phyloP scores from a whole-genome alignment of 2,888 invertebrate species.

The Trichacis sp. region DNA sequence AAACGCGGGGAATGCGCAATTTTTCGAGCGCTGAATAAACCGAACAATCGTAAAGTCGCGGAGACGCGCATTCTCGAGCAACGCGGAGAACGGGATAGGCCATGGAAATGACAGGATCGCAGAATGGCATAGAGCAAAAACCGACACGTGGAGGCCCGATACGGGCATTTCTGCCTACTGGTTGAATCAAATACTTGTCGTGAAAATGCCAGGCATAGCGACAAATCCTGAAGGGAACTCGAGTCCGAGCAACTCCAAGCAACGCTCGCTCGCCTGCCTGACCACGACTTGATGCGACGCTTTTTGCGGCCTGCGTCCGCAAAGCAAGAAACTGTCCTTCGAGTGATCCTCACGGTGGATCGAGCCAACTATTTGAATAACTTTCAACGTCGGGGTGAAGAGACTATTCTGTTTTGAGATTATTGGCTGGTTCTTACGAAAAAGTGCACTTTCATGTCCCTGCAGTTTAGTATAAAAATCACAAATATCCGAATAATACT shows the following conservation, averaged over 20 bases:
- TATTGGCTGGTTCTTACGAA: no score
- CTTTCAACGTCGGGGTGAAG: no score
- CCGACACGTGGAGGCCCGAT: conserved; percentile 55
- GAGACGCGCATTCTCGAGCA: conserved; percentile 26
- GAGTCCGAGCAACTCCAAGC: conserved; percentile 40
- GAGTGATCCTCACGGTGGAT: conserved; percentile 57
- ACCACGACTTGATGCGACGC: conserved; percentile 64
- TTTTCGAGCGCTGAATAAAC: not conserved
- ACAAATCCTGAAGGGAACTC: conserved; percentile 54
- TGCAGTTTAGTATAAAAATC: no score
- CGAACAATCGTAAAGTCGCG: not conserved
- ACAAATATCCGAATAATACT: no score
- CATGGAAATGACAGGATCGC: conserved; percentile 36
- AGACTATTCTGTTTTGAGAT: no score
- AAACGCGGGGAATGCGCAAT: not conserved
- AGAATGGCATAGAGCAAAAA: conserved; percentile 48
- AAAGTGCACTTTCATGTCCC: no score
- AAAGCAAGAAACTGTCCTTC: conserved; percentile 66
- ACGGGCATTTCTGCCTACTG: conserved; percentile 62
- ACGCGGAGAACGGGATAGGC: conserved; percentile 14
- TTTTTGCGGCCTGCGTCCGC: conserved; percentile 65
- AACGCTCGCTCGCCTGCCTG: conserved; percentile 45
- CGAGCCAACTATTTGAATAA: conserved; percentile 37
- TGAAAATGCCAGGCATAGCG: conserved; percentile 66
- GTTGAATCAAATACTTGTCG: conserved; percentile 62